Conservation (phyloP, 2,888 invertebrate genomes). For the Miltochrista miniata region DNA sequence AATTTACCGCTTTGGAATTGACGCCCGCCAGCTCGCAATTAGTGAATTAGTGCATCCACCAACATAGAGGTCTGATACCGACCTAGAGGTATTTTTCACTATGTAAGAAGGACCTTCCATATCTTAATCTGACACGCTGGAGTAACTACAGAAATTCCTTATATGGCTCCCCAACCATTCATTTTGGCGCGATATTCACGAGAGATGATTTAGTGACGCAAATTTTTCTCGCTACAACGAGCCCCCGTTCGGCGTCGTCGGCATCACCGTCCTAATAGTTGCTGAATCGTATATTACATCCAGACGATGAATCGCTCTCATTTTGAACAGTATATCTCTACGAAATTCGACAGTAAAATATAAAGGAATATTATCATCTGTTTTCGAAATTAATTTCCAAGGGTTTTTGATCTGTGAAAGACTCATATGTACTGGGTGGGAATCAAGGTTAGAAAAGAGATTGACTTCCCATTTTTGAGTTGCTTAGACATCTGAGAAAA, state of each 20-base stretch:
- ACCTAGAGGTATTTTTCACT: too few relatives aligned
- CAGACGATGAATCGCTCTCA: constrained; percentile 36
- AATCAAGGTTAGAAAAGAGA: constrained; percentile 44
- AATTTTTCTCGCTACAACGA: constrained; percentile 49
- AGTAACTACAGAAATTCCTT: too few relatives aligned
- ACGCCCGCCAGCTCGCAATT: too few relatives aligned
- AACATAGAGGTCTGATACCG: too few relatives aligned
- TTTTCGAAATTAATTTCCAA: constrained; percentile 41
- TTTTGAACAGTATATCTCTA: constrained; percentile 20
- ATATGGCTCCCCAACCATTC: too few relatives aligned
- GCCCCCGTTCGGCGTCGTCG: constrained; percentile 21
- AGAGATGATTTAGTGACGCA: constrained; percentile 59
- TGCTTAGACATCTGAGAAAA: too few relatives aligned
- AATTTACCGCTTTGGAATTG: too few relatives aligned
- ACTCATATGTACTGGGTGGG: constrained; percentile 55
- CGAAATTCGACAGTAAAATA: constrained; percentile 33
- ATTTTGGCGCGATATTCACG: constrained; percentile 46
- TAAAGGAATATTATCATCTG: constrained; percentile 47
- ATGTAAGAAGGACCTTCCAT: too few relatives aligned
- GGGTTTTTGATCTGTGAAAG: constrained; percentile 49
- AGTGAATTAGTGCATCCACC: too few relatives aligned
- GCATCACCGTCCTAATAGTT: constrained; percentile 48
- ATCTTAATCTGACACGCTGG: too few relatives aligned
- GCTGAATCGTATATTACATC: constrained; percentile 57
- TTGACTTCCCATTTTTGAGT: too few relatives aligned